A percentile compares a stretch with the other conserved stretches of the same genome.
These are phyloP conservation scores for Coluber constrictor DNA, from an alignment of 2,797 vertebrate species.

Conservation along the genomic window DNA sequence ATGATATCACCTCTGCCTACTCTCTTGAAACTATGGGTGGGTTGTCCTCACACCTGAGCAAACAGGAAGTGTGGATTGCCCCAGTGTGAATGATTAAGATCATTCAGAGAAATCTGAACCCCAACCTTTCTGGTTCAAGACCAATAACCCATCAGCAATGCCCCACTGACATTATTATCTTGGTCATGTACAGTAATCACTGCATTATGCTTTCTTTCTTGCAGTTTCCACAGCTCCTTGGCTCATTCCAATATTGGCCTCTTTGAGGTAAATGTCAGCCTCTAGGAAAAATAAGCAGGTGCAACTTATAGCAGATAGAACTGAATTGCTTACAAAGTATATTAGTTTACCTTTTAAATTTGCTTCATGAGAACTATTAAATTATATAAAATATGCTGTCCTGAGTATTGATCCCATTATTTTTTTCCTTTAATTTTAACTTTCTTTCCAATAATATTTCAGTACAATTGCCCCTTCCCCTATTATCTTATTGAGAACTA, in stretches of 20 bases:
- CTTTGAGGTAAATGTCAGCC: slow-evolving; percentile 62
- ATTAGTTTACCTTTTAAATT: slow-evolving; percentile 20
- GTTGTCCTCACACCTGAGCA: neutral
- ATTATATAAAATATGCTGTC: neutral
- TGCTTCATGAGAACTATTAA: neutral
- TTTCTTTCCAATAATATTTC: neutral
- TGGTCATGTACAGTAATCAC: neutral
- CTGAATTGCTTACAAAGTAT: neutral
- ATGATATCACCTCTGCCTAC: neutral
- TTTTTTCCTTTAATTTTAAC: neutral
- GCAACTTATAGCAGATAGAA: neutral
- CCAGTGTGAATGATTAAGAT: neutral
- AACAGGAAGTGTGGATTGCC: neutral
- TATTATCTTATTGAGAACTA: neutral
- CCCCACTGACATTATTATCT: neutral
- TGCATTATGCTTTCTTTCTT: slow-evolving; percentile 21
- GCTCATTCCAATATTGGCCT: slow-evolving; percentile 59
- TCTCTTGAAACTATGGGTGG: neutral
- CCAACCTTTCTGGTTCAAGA: neutral
- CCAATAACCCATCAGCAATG: neutral
- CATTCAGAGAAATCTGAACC: neutral
- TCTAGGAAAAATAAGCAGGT: slow-evolving; percentile 3
- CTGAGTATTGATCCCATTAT: slow-evolving; percentile 1
- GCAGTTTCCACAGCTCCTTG: slow-evolving; percentile 66
- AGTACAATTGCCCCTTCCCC: neutral